A percentile compares a stretch with the other conserved stretches of the same genome.
Evolutionary conservation across 2,888 invertebrate species (phyloP).

Genomic region (Trachelus tabidus): DNA sequence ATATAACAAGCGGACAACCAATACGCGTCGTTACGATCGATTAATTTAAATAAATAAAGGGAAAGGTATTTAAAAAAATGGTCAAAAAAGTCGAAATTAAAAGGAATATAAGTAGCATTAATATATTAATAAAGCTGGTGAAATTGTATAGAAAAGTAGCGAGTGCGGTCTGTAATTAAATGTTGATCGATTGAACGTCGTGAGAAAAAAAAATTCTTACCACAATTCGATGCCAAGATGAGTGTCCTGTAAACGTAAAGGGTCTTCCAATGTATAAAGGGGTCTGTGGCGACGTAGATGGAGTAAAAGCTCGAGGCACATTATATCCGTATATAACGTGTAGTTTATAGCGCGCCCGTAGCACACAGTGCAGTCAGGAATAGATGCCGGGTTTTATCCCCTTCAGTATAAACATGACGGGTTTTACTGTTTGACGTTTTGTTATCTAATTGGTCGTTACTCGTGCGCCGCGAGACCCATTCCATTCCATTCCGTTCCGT

Average conservation of each 20-base stretch:
- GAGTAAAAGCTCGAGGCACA: constrained; percentile 34
- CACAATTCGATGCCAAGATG: background rate
- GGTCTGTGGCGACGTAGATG: constrained; percentile 18
- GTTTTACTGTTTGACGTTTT: constrained; percentile 61
- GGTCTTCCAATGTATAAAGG: background rate
- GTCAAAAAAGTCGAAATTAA: background rate
- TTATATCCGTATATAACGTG: constrained; percentile 44
- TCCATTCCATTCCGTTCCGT: constrained; percentile 26
- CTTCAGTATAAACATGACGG: constrained; percentile 55
- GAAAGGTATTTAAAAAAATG: background rate
- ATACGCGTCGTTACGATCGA: too few relatives aligned
- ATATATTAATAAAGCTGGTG: background rate
- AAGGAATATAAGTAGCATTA: background rate
- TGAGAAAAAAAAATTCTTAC: background rate
- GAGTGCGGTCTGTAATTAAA: background rate
- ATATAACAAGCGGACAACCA: background rate
- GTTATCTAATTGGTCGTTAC: constrained; percentile 60
- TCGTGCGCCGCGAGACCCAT: constrained; percentile 32
- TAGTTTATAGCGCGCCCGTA: constrained; percentile 38
- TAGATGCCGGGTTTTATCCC: constrained; percentile 50
- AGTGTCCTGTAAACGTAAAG: background rate
- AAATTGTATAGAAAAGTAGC: background rate
- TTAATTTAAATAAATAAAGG: background rate
- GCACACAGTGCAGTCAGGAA: constrained; percentile 27
- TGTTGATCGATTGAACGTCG: background rate